Percentiles rank a stretch among this genome's conserved stretches.
Evolutionary conservation across 2,797 vertebrate genomes (phyloP).

Genomic region (Manis pentadactyla): DNA sequence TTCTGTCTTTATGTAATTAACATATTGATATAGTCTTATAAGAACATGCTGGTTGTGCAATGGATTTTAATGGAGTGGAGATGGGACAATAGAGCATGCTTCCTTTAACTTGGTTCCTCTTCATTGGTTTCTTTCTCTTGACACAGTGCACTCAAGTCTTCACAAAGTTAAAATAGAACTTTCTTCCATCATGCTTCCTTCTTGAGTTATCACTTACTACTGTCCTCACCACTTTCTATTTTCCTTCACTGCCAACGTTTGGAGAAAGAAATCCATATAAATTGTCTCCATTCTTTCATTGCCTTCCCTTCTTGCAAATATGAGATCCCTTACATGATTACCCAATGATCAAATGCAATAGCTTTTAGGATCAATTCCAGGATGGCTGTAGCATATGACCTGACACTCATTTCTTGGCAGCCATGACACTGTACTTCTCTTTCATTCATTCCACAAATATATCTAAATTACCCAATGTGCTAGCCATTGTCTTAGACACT

Average conservation of each 20-base stretch:
- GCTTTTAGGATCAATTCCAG: background rate
- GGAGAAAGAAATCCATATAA: background rate
- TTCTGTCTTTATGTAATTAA: background rate
- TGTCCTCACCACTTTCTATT: background rate
- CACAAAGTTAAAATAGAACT: background rate
- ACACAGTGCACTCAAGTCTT: background rate
- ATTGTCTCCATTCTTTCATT: background rate
- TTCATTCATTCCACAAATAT: background rate
- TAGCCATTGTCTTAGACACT: background rate
- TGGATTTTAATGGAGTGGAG: background rate
- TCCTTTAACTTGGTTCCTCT: background rate
- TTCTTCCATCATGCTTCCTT: background rate
- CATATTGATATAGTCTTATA: background rate
- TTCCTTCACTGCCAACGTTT: background rate
- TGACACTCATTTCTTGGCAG: background rate
- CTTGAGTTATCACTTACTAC: background rate
- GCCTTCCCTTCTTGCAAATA: background rate
- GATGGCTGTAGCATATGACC: background rate
- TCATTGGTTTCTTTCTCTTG: background rate
- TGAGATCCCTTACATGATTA: background rate
- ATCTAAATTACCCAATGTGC: background rate
- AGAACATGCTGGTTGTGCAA: background rate
- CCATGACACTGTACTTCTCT: background rate
- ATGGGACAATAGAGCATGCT: background rate
- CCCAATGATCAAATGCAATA: background rate